Base-by-base conservation (phyloP, 2,888 invertebrate genomes). In the Microplitis deprimator region DNA sequence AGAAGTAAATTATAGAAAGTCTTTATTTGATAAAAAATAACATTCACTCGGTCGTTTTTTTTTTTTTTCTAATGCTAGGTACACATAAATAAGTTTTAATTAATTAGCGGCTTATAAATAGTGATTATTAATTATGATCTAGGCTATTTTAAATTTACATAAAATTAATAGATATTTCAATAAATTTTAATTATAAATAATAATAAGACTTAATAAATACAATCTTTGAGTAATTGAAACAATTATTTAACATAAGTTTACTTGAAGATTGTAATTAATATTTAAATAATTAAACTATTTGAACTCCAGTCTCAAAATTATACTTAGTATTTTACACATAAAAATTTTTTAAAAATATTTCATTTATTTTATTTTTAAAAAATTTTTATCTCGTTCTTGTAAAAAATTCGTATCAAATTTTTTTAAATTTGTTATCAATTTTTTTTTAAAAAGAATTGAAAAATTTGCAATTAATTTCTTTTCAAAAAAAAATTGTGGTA, bases 11-110 rank as follows among this genome's bases (percentile, higher is more conserved):
- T 74, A 67, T 65, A 59, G 73, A 60, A 67, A 73, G 39, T 76
- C 75, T 13, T 41, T 50, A 64, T 70, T 67, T 64, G 60, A 20
- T 65, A 13, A 65, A 67, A 61, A 73, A 67, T 41, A 77, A 73
- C 29, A 76, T 70, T 59, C 75, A 77, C 29, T 29, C 29, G 29
- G 29, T 29, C 29, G 29, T 29, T 29, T 29, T 29, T 29, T 29
- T 29, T 29, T 29, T 29, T 29, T 29, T 29, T 29, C 29, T 39
- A 73, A 79, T 67, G 60, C 70, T 39, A 71, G 72, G 69, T 68
- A 17, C 62, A 64, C 70, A 75, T 50, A 13, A 50, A 13, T 50
- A 13, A 50, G 7, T 50, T 50, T 10, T 50, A 1, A 50, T 50
- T 50, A 13, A 10, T 8, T 50, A 50, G 13, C 10, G 13, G 50